A percentile compares a stretch with the other conserved stretches of the same genome.
These are phyloP conservation scores for Fistularia tabacaria DNA, from an alignment of 2,797 vertebrate species.

Conservation along the genomic window DNA sequence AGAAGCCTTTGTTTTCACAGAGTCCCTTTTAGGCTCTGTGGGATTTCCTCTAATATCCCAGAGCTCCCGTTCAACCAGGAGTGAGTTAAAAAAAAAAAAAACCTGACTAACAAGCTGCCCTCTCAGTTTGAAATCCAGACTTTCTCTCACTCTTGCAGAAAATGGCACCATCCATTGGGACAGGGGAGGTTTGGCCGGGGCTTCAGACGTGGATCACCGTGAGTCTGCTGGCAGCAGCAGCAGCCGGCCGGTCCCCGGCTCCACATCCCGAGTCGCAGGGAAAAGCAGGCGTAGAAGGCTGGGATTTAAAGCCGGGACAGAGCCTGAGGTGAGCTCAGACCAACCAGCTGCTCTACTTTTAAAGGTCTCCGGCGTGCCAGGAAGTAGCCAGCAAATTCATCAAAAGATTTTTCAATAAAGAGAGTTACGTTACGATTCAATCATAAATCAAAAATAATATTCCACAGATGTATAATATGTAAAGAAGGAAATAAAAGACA, in stretches of 20 bases:
- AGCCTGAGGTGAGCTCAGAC: conserved; percentile 64
- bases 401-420: conserved; percentile 30
- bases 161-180: conserved; percentile 66
- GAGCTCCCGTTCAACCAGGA: conserved; percentile 27
- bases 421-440: too few species aligned
- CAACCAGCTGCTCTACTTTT: conserved; percentile 53
- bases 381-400: conserved; percentile 53
- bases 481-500: conserved; percentile 8
- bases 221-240: conserved; percentile 46
- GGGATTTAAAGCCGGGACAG: conserved; percentile 58
- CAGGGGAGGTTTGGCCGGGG: conserved; percentile 55
- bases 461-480: conserved; percentile 6
- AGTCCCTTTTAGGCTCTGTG: conserved; percentile 45
- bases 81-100: conserved; percentile 26
- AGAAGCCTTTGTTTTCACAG: conserved; percentile 52
- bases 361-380: conserved; percentile 45
- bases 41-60: conserved; percentile 63
- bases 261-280: conserved; percentile 57
- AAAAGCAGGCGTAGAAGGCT: conserved; percentile 57
- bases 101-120: conserved; percentile 55
- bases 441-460: conserved; percentile 4
- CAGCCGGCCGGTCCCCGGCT: conserved; percentile 41
- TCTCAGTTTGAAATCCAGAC: conserved; percentile 52
- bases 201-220: conserved; percentile 52
- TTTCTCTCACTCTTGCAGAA: conserved; percentile 58